These are phyloP conservation scores for Phrynocephalus versicolor DNA, from an alignment of 2,113 vertebrate species.

Conservation along the genomic window DNA sequence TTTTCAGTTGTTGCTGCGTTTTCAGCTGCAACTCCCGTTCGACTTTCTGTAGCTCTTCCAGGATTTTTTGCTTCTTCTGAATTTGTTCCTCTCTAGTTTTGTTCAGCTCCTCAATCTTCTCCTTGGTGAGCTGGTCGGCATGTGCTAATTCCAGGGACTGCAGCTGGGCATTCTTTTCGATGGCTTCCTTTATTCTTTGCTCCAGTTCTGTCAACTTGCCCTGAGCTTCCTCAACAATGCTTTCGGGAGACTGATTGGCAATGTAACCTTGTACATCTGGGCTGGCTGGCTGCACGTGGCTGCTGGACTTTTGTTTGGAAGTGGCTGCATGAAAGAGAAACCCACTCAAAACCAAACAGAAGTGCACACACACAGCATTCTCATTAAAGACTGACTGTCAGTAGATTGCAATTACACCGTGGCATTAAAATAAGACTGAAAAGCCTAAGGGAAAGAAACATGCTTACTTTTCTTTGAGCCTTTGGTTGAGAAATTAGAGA, in stretches of 20 bases:
- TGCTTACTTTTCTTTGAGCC: conserved; percentile 41
- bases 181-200: conserved; percentile 98
- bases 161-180: conserved; percentile 97
- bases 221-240: conserved; percentile 99
- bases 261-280: conserved; percentile 87
- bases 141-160: conserved; percentile 98
- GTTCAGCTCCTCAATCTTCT: conserved; percentile 99
- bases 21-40: conserved; percentile 98
- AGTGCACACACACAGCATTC: conserved; percentile 81
- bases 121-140: conserved; percentile 99
- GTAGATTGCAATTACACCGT: conserved; percentile 66
- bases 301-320: conserved; percentile 96
- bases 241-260: conserved; percentile 96
- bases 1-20: conserved; percentile 99
- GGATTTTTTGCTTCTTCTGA: conserved; percentile 99
- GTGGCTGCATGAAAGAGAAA: conserved; percentile 88
- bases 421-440: conserved; percentile 56
- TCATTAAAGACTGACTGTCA: conserved; percentile 76
- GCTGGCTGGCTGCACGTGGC: conserved; percentile 85
- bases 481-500: background rate
- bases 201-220: conserved; percentile 99
- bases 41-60: conserved; percentile 99
- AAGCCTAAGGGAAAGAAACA: conserved; percentile 55
- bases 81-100: conserved; percentile 99
- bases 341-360: conserved; percentile 81